Conservation (phyloP, 2,113 vertebrate genomes). For the Sterna hirundo region DNA sequence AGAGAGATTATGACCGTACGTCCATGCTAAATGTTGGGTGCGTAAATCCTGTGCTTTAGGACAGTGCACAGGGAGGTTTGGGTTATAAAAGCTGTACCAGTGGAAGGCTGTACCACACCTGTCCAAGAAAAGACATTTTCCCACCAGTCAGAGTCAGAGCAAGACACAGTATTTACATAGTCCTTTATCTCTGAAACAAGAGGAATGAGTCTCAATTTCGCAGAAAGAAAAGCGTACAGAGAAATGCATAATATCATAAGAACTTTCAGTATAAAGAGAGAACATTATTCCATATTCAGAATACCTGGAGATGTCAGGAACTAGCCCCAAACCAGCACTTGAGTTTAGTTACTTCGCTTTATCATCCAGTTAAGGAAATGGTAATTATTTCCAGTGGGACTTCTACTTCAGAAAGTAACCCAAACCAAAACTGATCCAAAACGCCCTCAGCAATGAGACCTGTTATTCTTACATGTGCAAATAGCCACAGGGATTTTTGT, state of each 20-base stretch:
- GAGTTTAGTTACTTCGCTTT: background rate
- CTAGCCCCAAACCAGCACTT: accelerated
- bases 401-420: background rate
- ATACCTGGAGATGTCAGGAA: background rate
- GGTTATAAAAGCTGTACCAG: accelerated
- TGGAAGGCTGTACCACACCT: background rate
- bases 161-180: background rate
- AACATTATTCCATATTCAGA: background rate
- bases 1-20: background rate
- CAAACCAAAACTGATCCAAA: background rate
- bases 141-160: background rate
- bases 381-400: background rate
- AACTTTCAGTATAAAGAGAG: background rate
- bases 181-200: background rate
- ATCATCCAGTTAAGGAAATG: background rate
- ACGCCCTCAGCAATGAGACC: background rate
- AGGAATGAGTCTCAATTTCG: background rate
- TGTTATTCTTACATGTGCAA: background rate
- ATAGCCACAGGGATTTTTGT: accelerated
- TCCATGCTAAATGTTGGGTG: background rate
- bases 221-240: background rate
- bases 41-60: background rate
- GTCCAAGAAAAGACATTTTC: background rate
- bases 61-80: background rate
- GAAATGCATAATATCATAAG: background rate